Base-by-base conservation (phyloP, 2,113 vertebrate genomes). In the Struthio camelus region DNA sequence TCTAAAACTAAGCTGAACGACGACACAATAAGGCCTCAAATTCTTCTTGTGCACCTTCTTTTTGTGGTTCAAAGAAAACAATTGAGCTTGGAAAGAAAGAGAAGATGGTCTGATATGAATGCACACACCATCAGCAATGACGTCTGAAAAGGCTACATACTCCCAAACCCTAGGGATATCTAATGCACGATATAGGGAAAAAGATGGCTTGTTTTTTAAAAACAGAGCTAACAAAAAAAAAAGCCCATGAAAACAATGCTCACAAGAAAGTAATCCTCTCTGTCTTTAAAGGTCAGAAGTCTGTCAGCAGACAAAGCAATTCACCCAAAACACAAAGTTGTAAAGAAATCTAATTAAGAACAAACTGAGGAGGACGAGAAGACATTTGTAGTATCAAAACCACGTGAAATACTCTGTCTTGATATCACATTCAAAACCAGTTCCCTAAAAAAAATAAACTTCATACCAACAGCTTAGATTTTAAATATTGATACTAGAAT, bases 301-400 rank as follows among this genome's bases (percentile, higher is more conserved):
- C 56, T 89, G 58, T 6, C 66, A 93, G 78, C 86, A 96, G 59
- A 90, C 27, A 1, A 71, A 95, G 82, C 83, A 92, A 85, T 7
- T 20, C 61, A n/a, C 44, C 81, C 23, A 75, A 85, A 86, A 34
- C 58, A 84, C 8, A 25, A n/a, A 86, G 78, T 20, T 81, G 59
- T 18, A 51, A 80, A 90, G 80, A 92, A 94, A 94, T 59, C 8
- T 6, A 91, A 87, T 71, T 51, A 93, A 78, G 78, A 92, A 44
- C 59, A 93, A 94, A 87, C 11, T 54, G 73, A 78, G 48, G 80
- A 78, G 77, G 81, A 72, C 80, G 20, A 58, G 27, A 93, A 78
- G 51, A 62, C 59, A 34, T 72, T 56, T 56, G 12, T 8, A 77
- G 81, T 69, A 89, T 59, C 77, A 76, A 90, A 92, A 76, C 14